phyloP scores from a whole-genome alignment of 2,888 invertebrate genomes.

The Eumacrocentrus americanus region DNA sequence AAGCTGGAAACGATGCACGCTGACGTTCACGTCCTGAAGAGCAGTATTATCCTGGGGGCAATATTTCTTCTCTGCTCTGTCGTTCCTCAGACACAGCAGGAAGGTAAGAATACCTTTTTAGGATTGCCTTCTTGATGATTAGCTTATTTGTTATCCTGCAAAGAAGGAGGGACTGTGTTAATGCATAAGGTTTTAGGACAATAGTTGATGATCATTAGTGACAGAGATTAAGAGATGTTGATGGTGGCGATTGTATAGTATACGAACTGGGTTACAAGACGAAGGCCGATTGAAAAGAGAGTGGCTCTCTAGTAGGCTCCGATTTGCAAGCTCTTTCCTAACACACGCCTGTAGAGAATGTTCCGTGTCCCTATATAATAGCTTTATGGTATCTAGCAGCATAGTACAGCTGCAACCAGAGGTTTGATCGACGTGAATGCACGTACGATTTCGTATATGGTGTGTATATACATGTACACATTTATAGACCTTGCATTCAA shows the following conservation, averaged over 20 bases:
- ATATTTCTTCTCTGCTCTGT: background rate
- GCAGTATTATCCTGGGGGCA: conserved; percentile 2
- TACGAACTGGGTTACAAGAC: conserved; percentile 39
- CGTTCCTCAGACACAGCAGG: background rate
- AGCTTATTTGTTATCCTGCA: background rate
- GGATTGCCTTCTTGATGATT: background rate
- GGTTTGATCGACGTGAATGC: background rate
- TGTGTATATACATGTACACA: background rate
- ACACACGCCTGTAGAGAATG: conserved; percentile 27
- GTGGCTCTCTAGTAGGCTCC: conserved; percentile 38
- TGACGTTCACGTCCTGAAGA: conserved; percentile 17
- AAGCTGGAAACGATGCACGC: conserved; percentile 11
- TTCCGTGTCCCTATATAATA: conserved; percentile 6
- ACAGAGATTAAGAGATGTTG: no score
- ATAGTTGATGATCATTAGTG: no score
- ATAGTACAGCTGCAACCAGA: conserved; percentile 21
- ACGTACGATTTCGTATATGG: background rate
- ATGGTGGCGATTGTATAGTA: conserved; percentile 28
- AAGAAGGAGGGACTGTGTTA: no score
- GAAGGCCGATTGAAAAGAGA: conserved; percentile 55
- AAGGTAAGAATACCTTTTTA: conserved; percentile 13
- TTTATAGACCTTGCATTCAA: conserved; percentile 3
- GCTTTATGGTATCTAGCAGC: no score
- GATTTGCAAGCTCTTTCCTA: conserved; percentile 44
- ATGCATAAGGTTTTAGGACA: no score